phyloP scores from a whole-genome alignment of 1,140 invertebrate genomes.

The Temnothorax longispinosus region DNA sequence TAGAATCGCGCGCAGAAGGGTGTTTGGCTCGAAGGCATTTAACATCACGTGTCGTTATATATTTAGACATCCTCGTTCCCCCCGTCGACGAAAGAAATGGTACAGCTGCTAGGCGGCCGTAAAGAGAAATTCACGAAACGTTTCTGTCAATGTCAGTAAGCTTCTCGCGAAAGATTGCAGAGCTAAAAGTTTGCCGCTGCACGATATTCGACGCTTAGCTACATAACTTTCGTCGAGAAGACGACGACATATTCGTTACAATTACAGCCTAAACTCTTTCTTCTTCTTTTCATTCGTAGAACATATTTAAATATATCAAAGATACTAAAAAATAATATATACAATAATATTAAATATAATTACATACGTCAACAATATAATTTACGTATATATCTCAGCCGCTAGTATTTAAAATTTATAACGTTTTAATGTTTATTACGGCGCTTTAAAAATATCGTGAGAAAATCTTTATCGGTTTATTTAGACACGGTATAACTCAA shows the following conservation, averaged over 20 bases:
- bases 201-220: slow-evolving; percentile 28
- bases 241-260: neutral
- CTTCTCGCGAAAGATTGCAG: neutral
- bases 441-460: neutral
- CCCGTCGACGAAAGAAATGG: slow-evolving; percentile 1
- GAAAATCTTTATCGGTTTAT: neutral
- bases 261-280: neutral
- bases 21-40: slow-evolving; percentile 11
- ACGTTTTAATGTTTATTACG: neutral
- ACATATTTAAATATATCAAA: neutral
- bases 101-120: slow-evolving; percentile 20
- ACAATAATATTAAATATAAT: neutral
- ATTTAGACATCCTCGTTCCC: slow-evolving; percentile 47
- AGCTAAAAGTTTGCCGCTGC: neutral
- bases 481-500: neutral
- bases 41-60: slow-evolving; percentile 48
- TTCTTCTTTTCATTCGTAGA: neutral
- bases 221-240: neutral
- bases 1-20: slow-evolving; percentile 30
- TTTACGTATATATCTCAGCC: too few species aligned
- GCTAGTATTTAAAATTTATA: neutral
- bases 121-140: slow-evolving; percentile 43
- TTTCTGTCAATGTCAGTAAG: slow-evolving; percentile 47
- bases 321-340: neutral
- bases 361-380: too few species aligned